Base-by-base conservation (phyloP, 2,888 invertebrate species). In the Ditula angustiorana region DNA sequence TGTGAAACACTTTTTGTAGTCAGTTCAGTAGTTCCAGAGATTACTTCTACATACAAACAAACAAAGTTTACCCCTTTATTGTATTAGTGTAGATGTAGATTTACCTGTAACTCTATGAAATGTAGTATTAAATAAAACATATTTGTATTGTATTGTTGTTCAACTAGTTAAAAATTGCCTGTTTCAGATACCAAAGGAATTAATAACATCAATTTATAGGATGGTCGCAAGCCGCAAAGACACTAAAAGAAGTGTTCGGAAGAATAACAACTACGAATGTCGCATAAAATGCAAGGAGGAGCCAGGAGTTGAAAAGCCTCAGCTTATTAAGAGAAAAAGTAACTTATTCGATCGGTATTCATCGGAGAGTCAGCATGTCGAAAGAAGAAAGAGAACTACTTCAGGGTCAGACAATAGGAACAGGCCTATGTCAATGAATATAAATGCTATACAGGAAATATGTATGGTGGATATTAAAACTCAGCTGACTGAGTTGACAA, bases 201-300 rank as follows among this genome's bases (percentile, higher is more conserved):
- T 97, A 59, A 95, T 97, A 72, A 90, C 94, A 52, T 95, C 95
- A 37, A 94, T 96, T 50, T 96, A 96, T 83, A 95, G 95, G 76
- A 88, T 97, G 77, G 96, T 96, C 0, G 95, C 95, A 0, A 95
- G 96, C 70, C 93, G 95, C 10, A 95, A 95, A 74, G 94, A 94
- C 71, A 94, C 93, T 60, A 93, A 93, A 65, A 93, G 93, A 76
- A 94, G 93, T 71, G 81, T 94, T 61, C 87, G 93, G 7, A 90
- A 87, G 68, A 91, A 89, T 63, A 92, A 90, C 68, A 92, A 92
- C 63, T 92, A 92, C 67, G 90, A 90, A 74, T 90, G 86, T 64
- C 80, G 85, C 69, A 80, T 92, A 67, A 82, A 84, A 70, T 73
- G 79, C 57, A 83, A 74, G 65, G 84, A 81, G 0, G 87, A 86